These are phyloP conservation scores for Corapipo altera DNA, from an alignment of 2,113 vertebrate species.

Conservation along the genomic window DNA sequence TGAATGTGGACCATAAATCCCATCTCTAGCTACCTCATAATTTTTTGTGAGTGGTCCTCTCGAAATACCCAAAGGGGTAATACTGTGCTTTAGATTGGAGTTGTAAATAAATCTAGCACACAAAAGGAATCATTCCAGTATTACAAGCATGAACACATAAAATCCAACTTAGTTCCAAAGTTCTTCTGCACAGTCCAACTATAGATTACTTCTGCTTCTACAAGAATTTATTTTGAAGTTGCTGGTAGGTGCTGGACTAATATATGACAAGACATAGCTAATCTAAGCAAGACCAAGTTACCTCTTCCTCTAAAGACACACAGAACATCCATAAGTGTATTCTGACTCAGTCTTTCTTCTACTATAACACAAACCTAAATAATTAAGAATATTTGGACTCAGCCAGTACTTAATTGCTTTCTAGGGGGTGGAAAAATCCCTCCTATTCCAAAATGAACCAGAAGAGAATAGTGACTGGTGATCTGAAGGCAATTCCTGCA, in stretches of 20 bases:
- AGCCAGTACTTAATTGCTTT: background rate
- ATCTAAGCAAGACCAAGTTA: background rate
- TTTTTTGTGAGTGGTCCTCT: background rate
- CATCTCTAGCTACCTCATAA: background rate
- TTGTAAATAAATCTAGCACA: background rate
- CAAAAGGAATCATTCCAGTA: background rate
- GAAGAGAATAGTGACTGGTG: fast-evolving
- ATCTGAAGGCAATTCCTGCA: background rate
- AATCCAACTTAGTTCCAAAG: background rate
- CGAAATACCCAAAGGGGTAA: background rate
- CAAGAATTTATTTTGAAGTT: background rate
- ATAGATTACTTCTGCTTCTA: background rate
- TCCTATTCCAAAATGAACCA: background rate
- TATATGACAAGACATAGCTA: background rate
- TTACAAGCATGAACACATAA: background rate
- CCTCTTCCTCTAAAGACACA: background rate
- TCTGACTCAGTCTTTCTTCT: background rate
- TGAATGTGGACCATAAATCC: background rate
- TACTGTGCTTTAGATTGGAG: background rate
- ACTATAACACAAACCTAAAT: background rate
- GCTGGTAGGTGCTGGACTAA: background rate
- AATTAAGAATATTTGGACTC: background rate
- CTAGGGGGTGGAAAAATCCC: background rate
- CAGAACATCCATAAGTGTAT: background rate
- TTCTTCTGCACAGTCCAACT: background rate